Base-by-base conservation (phyloP, 2,888 invertebrate genomes). In the Micoletzkya japonica region DNA sequence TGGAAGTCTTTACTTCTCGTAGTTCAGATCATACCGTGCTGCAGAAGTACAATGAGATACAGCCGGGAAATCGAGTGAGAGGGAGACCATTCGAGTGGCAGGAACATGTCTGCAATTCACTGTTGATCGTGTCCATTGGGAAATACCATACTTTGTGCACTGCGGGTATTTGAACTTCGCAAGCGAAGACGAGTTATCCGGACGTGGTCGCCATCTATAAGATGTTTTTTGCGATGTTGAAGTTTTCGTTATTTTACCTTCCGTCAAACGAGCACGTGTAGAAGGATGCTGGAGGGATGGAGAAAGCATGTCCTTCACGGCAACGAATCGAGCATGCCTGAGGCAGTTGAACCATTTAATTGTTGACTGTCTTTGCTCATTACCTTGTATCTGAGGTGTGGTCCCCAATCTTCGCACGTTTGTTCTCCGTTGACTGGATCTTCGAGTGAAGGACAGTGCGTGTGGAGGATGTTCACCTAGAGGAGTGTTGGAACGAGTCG, bases 261-360 rank as follows among this genome's bases (percentile, higher is more conserved):
- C 96, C 97, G 90, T 96, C 95, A 68, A 92, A 93, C n/a, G 95
- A 95, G 85, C 97, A 97, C 0, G 94, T 94, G 86, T 95, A 97
- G 89, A 96, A 96, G 78, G 93, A 92, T 0, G 96, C 95, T n/a
- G 95, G 92, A 70, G 91, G 90, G 85, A 93, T 92, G 0, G 95
- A 94, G 89, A 97, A 97, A 77, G 80, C 81, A 58, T 76, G 80
- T 34, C 85, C 84, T 69, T 83, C 79, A 30, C 81, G 76, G 76
- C 87, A 87, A 54, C 81, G 80, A 20, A 87, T 94, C 87, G 94
- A 93, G 86, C 95, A 96, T 1, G 95, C 84, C 92, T 88, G 26
- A 4, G 37, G 3, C 24, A 20, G 14, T 4, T 63, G 34, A 20
- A 50, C 10, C n/a, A 50, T 32, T 34, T 24, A 54, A 54, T 24